Evolutionary conservation across 2,113 vertebrate species (phyloP), one percentile per base, ranked within the genome.

Genomic region (Upupa epops): DNA sequence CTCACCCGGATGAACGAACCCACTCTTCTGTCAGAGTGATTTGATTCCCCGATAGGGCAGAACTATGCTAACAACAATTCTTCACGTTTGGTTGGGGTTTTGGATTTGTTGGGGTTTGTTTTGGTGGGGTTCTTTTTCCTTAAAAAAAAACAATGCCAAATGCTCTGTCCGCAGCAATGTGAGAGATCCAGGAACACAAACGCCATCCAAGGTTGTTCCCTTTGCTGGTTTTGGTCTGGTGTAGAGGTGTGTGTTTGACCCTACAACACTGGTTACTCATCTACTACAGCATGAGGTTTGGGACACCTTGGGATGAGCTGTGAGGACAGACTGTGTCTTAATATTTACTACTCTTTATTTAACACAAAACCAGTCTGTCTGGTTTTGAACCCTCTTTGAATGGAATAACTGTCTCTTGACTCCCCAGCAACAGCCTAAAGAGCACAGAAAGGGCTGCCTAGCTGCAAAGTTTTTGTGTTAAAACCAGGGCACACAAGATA

Each of bases 311-410:
- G 64, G 65, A 86, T 56, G 54, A 91, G 21, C 36, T 68, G 31
- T 83, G 56, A 52, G 36, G 36, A 24, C 72, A 68, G 83, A 26
- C 32, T 16, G 5, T 40, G 20, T 60, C 68, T 86, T 66, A 55
- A 18, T 32, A 31, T 89, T 86, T 76, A 55, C 22, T 29, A 45
- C 18, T 26, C 56, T 78, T 49, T 52, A 52, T n/a, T 83, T 65
- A 59, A 68, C 75, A 72, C 34, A 7, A 83, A 88, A 70, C 83
- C 45, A 40, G 83, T 88, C 34, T 81, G 86, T 88, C 93, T 78
- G 73, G 92, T 94, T 95, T 86, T 34, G 52, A 81, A 66, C 22
- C 6, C 5, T 26, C 60, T 26, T 36, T 75, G 55, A 55, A 65
- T 40, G 51, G 66, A 45, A 72, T 89, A 82, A 16, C 65, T 71